Evolutionary conservation across 2,113 vertebrate genomes (phyloP).

Genomic region (Malurus melanocephalus): DNA sequence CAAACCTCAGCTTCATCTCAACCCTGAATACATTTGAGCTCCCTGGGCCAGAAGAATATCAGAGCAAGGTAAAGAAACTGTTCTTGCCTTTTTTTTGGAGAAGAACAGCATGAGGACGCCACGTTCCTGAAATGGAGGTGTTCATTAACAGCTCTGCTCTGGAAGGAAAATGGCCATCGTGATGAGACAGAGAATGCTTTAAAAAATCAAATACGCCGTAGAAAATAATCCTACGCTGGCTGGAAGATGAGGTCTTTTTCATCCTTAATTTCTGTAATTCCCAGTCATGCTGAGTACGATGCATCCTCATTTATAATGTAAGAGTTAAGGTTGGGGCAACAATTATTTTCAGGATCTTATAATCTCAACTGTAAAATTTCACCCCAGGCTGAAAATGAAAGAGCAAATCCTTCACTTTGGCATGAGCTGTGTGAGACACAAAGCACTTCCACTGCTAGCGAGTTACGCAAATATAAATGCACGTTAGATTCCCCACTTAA

Average conservation of each 20-base stretch:
- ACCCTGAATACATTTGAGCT: not conserved
- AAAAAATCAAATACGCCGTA: not conserved
- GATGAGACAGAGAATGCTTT: not conserved
- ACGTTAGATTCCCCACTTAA: constrained; percentile 63
- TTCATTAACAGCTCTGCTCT: not conserved
- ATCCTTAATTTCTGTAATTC: constrained; percentile 67
- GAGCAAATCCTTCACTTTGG: constrained; percentile 68
- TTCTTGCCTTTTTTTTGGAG: not conserved
- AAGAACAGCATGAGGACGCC: not conserved
- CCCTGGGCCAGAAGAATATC: not conserved
- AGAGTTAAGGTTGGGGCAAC: constrained; percentile 62
- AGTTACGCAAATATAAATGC: constrained; percentile 66
- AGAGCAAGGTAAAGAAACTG: not conserved
- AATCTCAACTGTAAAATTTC: constrained; percentile 70
- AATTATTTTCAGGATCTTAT: constrained; percentile 70
- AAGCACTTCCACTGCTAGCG: constrained; percentile 49
- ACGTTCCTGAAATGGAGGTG: not conserved
- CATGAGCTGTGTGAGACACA: constrained; percentile 53
- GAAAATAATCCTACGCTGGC: constrained; percentile 39
- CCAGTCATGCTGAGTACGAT: constrained; percentile 59
- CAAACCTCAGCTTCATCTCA: not conserved
- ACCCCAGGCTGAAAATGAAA: constrained; percentile 69
- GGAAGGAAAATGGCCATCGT: constrained; percentile 17
- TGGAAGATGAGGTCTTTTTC: constrained; percentile 51
- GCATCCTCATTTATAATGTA: constrained; percentile 66